phyloP scores from a whole-genome alignment of 2,888 invertebrate species.

The Drosophila stalkeri region DNA sequence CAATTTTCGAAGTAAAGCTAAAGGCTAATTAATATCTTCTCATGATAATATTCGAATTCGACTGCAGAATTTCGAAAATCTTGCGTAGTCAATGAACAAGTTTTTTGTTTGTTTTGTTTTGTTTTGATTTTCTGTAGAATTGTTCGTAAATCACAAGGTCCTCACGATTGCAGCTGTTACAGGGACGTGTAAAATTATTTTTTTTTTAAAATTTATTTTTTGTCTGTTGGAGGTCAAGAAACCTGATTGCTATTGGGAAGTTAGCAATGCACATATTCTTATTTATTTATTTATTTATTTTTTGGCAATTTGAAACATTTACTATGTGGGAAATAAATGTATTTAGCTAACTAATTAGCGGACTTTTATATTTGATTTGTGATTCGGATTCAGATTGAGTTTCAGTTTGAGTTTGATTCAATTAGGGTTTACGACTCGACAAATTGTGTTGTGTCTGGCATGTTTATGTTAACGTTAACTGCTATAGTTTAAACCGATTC shows the following conservation, averaged over 20 bases:
- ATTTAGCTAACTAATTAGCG: constrained; percentile 62
- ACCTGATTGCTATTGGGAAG: constrained; percentile 30
- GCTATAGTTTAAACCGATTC: not conserved
- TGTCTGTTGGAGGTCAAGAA: constrained; percentile 41
- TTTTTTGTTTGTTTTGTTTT: not conserved
- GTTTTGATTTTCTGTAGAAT: constrained; percentile 12
- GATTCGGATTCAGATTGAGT: not conserved
- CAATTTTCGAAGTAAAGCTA: no score
- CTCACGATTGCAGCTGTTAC: constrained; percentile 16
- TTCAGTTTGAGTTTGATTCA: constrained; percentile 41
- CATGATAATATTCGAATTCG: not conserved
- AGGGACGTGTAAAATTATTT: constrained; percentile 17
- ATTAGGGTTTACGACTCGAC: constrained; percentile 52
- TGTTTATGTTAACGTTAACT: constrained; percentile 59
- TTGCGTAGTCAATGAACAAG: constrained; percentile 17
- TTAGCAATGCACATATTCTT: constrained; percentile 1
- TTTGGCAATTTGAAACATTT: constrained; percentile 16
- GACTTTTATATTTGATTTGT: constrained; percentile 27
- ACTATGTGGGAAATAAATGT: constrained; percentile 20
- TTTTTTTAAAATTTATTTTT: not conserved
- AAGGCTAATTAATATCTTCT: no score
- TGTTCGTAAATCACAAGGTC: constrained; percentile 29
- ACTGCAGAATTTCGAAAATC: not conserved
- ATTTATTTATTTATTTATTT: not conserved
- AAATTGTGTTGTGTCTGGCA: constrained; percentile 46